These are phyloP conservation scores for Nasonia giraulti DNA, from an alignment of 1,140 invertebrate genomes.

Conservation along the genomic window DNA sequence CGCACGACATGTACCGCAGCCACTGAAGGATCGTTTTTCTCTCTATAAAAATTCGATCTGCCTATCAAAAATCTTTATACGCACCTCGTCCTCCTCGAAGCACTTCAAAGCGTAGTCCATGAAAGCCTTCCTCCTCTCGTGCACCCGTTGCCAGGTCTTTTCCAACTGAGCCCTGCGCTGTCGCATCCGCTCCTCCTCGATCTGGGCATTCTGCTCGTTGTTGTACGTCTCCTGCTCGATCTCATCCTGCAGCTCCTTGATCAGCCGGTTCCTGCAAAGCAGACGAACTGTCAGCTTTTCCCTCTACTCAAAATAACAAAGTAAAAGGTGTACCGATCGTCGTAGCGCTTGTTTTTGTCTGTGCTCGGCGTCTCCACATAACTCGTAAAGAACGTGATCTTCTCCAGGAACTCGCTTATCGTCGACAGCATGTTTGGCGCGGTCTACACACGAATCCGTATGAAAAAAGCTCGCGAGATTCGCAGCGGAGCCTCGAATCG, in stretches of 20 bases:
- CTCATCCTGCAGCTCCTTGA: constrained; percentile 64
- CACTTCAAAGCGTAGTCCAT: constrained; percentile 49
- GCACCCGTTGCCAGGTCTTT: constrained; percentile 50
- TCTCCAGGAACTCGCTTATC: constrained; percentile 48
- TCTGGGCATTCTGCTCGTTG: constrained; percentile 41
- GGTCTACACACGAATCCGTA: neutral
- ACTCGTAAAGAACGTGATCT: constrained; percentile 61
- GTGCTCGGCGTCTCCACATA: constrained; percentile 53
- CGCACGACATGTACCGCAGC: constrained; percentile 78
- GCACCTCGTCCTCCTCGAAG: constrained; percentile 60
- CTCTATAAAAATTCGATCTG: neutral
- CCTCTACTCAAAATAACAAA: no score
- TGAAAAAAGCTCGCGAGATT: neutral
- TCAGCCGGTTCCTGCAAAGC: constrained; percentile 54
- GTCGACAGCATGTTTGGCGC: constrained; percentile 24
- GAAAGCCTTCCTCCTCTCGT: constrained; percentile 53
- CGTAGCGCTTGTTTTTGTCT: constrained; percentile 55
- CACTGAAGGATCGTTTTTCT: constrained; percentile 70
- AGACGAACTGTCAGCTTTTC: neutral
- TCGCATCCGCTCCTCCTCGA: constrained; percentile 56
- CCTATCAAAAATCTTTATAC: neutral
- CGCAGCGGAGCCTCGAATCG: no score
- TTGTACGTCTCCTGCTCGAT: constrained; percentile 61
- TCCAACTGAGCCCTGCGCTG: constrained; percentile 58
- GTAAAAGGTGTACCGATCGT: constrained; percentile 55